Evolutionary conservation across 1,140 invertebrate species (phyloP).

Genomic region (Cotesia glomerata): DNA sequence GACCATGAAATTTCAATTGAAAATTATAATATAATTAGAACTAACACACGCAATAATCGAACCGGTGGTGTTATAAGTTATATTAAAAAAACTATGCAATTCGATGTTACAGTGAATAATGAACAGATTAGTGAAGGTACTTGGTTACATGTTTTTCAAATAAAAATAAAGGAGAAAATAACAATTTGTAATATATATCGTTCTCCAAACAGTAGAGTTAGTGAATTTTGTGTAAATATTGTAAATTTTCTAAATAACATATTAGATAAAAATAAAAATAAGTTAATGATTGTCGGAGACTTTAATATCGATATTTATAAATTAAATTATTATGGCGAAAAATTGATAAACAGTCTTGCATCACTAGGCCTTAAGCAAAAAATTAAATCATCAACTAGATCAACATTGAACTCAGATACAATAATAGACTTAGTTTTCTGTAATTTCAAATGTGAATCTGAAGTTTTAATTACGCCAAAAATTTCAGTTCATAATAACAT

Average conservation of each 20-base stretch:
- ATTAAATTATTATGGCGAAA: constrained; percentile 9
- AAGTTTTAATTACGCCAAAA: constrained; percentile 16
- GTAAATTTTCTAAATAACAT: not conserved
- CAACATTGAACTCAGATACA: constrained; percentile 7
- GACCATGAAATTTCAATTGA: constrained; percentile 13
- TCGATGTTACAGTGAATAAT: not conserved
- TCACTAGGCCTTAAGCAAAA: constrained; percentile 23
- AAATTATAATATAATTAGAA: constrained; percentile 15
- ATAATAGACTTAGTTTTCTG: constrained; percentile 21
- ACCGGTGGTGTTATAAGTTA: constrained; percentile 18
- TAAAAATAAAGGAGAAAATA: not conserved
- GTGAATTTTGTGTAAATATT: constrained; percentile 15
- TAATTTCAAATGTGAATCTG: not conserved
- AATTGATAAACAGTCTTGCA: not conserved
- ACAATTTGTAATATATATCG: constrained; percentile 15
- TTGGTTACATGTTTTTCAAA: constrained; percentile 4
- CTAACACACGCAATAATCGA: constrained; percentile 16
- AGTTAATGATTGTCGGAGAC: constrained; percentile 19
- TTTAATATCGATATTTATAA: constrained; percentile 19
- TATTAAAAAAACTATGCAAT: not conserved
- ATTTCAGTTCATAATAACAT: constrained; percentile 18
- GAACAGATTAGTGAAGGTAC: not conserved
- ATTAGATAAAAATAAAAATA: not conserved
- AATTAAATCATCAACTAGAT: constrained; percentile 12
- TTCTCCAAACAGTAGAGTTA: constrained; percentile 15